Base-by-base conservation (phyloP, 2,888 invertebrate genomes). In the Tetragnatha montana region DNA sequence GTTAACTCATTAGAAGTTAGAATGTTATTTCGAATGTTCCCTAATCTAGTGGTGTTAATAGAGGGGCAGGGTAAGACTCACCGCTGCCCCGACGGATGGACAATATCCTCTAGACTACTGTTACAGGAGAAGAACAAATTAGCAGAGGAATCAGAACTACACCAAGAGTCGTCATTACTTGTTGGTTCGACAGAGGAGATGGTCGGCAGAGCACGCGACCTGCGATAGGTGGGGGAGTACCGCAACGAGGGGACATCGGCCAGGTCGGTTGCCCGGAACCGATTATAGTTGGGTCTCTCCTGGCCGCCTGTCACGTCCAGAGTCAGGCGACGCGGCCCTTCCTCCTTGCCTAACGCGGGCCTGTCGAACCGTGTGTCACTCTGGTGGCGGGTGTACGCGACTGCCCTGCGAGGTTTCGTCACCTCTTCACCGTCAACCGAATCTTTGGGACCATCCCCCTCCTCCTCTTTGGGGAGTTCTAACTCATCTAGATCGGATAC, bases 231-330 rank as follows among this genome's bases (percentile, higher is more conserved):
- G 85, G 91, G 91, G 91, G 91, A 91, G 90, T 90, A 90, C 87
- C 90, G 90, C 79, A 86, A 81, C 78, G 85, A 85, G 82, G 85
- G 91, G 87, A 88, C 88, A 82, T 88, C 88, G 81, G 81, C 47
- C 19, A 81, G 88, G 14, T 87, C 91, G 69, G 91, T 90, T 10
- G 87, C 91, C 71, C 92, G 89, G 89, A 87, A 92, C 35, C 92
- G 90, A 89, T 89, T 91, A 80, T 92, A 92, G 85, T 92, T 91
- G 0, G 92, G 92, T 60, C 92, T 90, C 49, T 92, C 92, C 81
- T 91, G 92, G 74, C 92, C 92, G 21, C 81, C 90, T 68, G 47
- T 71, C 70, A 91, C 92, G 21, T 92, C 92, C 75, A 91, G 76
- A 71, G 90, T 89, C 22, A 91, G 71, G 35, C 90, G 81, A 70